A percentile compares a stretch with the other conserved stretches of the same genome.
phyloP scores from a whole-genome alignment of 2,797 vertebrate species.

The Hephaestus fuliginosus region DNA sequence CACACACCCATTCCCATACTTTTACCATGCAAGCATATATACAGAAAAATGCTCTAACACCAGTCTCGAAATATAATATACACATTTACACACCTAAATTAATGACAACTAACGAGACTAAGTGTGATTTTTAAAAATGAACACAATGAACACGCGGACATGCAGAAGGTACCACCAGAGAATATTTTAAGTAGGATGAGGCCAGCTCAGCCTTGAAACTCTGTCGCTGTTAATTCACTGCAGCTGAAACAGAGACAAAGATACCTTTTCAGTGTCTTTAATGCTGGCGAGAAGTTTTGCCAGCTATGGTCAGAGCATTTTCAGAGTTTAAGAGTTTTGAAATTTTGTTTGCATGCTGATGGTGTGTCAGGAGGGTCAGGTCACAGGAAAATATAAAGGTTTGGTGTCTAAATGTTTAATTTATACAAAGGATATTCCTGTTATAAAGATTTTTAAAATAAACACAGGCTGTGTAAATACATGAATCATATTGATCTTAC shows the following conservation, averaged over 20 bases:
- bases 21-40: constrained; percentile 28
- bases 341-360: constrained; percentile 3
- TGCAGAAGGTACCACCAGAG: constrained; percentile 15
- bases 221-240: constrained; percentile 60
- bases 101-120: not conserved
- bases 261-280: constrained; percentile 49
- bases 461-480: not conserved
- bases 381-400: not conserved
- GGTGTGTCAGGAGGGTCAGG: not conserved
- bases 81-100: not conserved
- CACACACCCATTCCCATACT: constrained; percentile 52
- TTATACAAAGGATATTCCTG: not conserved
- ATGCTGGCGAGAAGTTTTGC: constrained; percentile 18
- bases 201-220: constrained; percentile 59
- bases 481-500: not conserved
- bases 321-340: constrained; percentile 4
- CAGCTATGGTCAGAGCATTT: constrained; percentile 18
- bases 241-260: constrained; percentile 71
- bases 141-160: not conserved
- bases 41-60: not conserved
- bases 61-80: not conserved
- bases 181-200: constrained; percentile 47
- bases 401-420: not conserved
- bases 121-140: constrained; percentile 12
- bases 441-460: not conserved